Percentiles rank a stretch among this genome's conserved stretches.
These are phyloP conservation scores for Noctua fimbriata DNA, from an alignment of 2,888 invertebrate genomes.

Conservation along the genomic window DNA sequence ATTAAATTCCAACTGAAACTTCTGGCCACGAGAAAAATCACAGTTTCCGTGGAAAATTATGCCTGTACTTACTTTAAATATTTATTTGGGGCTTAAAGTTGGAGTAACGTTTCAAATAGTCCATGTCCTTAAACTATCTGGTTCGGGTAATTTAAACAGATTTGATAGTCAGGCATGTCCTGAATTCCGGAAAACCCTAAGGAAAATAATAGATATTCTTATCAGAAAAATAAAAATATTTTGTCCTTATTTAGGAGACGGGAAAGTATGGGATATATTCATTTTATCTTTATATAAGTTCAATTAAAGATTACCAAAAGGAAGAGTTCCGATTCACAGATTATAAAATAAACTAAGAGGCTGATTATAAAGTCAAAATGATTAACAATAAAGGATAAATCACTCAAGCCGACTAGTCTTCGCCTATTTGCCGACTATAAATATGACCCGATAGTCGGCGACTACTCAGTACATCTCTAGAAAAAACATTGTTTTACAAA, in stretches of 20 bases:
- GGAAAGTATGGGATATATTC: not conserved
- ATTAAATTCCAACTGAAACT: not conserved
- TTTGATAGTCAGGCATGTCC: not conserved
- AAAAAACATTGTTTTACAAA: not conserved
- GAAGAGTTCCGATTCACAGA: not conserved
- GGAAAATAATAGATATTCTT: not conserved
- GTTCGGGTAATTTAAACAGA: conserved; percentile 4
- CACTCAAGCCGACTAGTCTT: not conserved
- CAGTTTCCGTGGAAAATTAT: not conserved
- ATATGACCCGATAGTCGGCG: not conserved
- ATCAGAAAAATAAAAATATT: not conserved
- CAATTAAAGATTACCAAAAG: not conserved
- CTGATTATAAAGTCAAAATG: not conserved
- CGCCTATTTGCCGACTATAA: not conserved
- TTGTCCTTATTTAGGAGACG: not conserved
- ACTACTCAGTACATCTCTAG: not conserved
- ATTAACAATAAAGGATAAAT: not conserved
- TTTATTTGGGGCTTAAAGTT: not conserved
- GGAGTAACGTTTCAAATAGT: not conserved
- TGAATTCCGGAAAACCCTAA: not conserved
- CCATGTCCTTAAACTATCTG: not conserved
- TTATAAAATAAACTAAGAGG: not conserved
- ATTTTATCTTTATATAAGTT: not conserved
- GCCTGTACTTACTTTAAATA: not conserved
- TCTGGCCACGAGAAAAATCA: not conserved